These are phyloP conservation scores for Serinus canaria DNA, from an alignment of 2,113 vertebrate species.

Conservation along the genomic window DNA sequence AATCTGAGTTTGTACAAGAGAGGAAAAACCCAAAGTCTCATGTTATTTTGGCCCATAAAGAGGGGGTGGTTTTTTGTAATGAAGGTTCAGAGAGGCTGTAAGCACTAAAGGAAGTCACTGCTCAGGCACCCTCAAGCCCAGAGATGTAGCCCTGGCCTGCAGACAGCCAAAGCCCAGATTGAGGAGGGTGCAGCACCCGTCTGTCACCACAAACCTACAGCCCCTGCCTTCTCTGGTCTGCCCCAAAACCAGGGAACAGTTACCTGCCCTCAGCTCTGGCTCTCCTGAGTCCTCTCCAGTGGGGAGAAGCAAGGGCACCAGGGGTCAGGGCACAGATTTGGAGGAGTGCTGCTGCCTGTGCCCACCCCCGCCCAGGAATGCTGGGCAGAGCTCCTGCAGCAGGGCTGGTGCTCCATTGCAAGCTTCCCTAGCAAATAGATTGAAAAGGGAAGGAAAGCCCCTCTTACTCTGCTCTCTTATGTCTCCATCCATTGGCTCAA, in stretches of 20 bases:
- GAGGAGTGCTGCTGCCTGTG: fast-evolving
- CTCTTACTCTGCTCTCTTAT: fast-evolving
- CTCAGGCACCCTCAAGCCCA: neutral
- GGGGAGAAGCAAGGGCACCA: neutral
- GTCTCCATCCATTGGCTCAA: neutral
- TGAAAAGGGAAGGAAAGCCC: neutral
- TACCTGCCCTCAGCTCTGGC: neutral
- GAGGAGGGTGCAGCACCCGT: neutral
- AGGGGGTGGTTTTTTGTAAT: neutral
- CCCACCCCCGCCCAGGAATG: fast-evolving
- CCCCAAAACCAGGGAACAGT: fast-evolving
- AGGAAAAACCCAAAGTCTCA: neutral
- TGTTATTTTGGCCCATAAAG: neutral
- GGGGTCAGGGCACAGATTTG: neutral
- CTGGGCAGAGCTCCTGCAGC: fast-evolving
- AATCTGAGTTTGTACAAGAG: neutral
- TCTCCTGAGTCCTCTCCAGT: neutral
- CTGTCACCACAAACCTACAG: neutral
- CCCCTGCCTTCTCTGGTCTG: neutral
- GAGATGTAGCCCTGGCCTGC: neutral
- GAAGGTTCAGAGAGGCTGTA: neutral
- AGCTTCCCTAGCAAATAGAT: neutral
- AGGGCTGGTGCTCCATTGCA: neutral
- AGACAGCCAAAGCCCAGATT: neutral
- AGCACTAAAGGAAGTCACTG: neutral